Evolutionary conservation across 1,140 invertebrate species (phyloP).

Genomic region (Drosophila ambigua): DNA sequence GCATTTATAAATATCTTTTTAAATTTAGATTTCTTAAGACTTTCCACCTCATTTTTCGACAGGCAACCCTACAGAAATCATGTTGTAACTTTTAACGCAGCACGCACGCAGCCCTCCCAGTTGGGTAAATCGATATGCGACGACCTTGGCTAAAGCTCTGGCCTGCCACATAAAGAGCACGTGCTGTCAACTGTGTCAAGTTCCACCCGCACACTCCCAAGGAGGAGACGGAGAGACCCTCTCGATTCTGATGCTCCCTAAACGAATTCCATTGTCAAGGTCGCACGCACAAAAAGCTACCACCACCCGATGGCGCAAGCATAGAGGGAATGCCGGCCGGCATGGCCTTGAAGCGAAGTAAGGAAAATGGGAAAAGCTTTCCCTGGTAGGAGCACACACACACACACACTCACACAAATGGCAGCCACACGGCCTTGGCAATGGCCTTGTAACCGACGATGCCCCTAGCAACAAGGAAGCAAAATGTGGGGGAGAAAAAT

Average conservation of each 20-base stretch:
- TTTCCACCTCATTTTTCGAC: not conserved
- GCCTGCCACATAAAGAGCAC: constrained; percentile 58
- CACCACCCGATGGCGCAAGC: not conserved
- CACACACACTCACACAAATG: constrained; percentile 34
- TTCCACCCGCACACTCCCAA: constrained; percentile 33
- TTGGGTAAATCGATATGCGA: constrained; percentile 62
- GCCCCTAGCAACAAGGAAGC: constrained; percentile 41
- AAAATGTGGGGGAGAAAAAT: constrained; percentile 18
- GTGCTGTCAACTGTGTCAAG: constrained; percentile 76
- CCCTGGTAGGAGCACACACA: constrained; percentile 38
- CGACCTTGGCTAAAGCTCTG: constrained; percentile 51
- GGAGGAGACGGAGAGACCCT: not conserved
- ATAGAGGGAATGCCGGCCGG: constrained; percentile 62
- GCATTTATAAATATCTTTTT: not conserved
- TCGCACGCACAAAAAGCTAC: constrained; percentile 62
- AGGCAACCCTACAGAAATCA: not conserved
- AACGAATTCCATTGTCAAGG: constrained; percentile 68
- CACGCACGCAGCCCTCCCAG: constrained; percentile 22
- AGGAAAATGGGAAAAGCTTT: constrained; percentile 46
- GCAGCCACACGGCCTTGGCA: constrained; percentile 63
- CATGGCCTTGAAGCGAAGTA: constrained; percentile 60
- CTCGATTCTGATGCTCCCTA: constrained; percentile 48
- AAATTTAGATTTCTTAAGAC: not conserved
- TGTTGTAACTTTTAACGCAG: constrained; percentile 13
- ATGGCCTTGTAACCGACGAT: constrained; percentile 60